Conservation (phyloP, 2,888 invertebrate species). For the Trissolcus brochymenae region DNA sequence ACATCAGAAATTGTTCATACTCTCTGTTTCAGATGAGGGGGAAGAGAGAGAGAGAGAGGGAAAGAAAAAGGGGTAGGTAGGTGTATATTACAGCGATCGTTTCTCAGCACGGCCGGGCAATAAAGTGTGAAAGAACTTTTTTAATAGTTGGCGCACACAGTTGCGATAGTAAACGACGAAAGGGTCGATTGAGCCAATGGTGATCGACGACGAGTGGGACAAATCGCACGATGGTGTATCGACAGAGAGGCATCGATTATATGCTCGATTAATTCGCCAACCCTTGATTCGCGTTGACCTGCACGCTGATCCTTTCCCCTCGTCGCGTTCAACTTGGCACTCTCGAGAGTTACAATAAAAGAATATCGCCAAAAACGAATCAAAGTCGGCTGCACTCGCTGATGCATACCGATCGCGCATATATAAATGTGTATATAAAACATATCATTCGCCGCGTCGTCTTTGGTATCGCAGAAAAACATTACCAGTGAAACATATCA, state of each 20-base stretch:
- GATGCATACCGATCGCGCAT: conserved; percentile 26
- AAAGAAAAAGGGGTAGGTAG: too few relatives aligned
- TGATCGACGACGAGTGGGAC: conserved; percentile 66
- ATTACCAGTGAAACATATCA: too few relatives aligned
- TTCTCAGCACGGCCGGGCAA: conserved; percentile 27
- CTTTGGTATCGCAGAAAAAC: too few relatives aligned
- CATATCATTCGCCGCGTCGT: too few relatives aligned
- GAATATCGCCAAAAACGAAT: conserved; percentile 56
- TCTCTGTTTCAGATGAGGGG: not conserved
- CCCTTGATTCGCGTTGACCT: conserved; percentile 62
- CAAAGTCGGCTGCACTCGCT: conserved; percentile 56
- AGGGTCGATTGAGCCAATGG: conserved; percentile 60
- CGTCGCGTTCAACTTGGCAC: conserved; percentile 54
- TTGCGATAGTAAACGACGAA: conserved; percentile 65
- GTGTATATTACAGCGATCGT: conserved; percentile 10
- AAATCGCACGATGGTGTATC: conserved; percentile 64
- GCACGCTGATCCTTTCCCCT: conserved; percentile 52
- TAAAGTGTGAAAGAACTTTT: conserved; percentile 51
- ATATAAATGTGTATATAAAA: conserved; percentile 45
- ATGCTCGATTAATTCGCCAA: conserved; percentile 75
- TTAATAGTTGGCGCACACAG: conserved; percentile 68
- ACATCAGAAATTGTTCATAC: not conserved
- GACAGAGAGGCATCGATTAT: conserved; percentile 74
- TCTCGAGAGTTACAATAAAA: conserved; percentile 53
- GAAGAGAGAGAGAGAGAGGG: too few relatives aligned